phyloP scores from a whole-genome alignment of 1,140 invertebrate genomes.

The Mamestra configurata region DNA sequence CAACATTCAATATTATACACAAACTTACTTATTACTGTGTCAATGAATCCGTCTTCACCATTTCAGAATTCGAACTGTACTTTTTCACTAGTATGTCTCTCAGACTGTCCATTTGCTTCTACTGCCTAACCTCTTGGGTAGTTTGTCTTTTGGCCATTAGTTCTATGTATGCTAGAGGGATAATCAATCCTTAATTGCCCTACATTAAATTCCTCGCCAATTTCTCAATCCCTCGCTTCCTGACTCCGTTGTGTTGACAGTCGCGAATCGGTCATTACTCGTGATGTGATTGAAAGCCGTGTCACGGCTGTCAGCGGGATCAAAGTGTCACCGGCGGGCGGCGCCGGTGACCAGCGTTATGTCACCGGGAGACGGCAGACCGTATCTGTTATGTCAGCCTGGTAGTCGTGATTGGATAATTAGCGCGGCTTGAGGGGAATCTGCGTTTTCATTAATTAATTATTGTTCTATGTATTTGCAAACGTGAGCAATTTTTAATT shows the following conservation, averaged over 20 bases:
- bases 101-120: not conserved
- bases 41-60: too few species aligned
- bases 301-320: conserved; percentile 31
- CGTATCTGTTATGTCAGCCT: not conserved
- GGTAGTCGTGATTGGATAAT: not conserved
- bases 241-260: not conserved
- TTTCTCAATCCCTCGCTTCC: not conserved
- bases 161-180: too few species aligned
- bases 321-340: conserved; percentile 4
- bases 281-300: not conserved
- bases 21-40: too few species aligned
- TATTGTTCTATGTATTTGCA: not conserved
- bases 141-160: not conserved
- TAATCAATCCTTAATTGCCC: not conserved
- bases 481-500: not conserved
- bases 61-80: too few species aligned
- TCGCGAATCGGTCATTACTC: not conserved
- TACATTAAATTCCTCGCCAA: not conserved
- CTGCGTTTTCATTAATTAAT: not conserved
- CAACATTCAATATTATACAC: too few species aligned
- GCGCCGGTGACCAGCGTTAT: not conserved
- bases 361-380: conserved; percentile 3
- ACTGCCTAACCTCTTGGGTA: not conserved
- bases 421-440: not conserved
- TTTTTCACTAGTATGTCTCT: too few species aligned